A percentile compares a stretch with the other conserved stretches of the same genome.
phyloP scores from a whole-genome alignment of 2,888 invertebrate species.

The Caradrina kadenii region DNA sequence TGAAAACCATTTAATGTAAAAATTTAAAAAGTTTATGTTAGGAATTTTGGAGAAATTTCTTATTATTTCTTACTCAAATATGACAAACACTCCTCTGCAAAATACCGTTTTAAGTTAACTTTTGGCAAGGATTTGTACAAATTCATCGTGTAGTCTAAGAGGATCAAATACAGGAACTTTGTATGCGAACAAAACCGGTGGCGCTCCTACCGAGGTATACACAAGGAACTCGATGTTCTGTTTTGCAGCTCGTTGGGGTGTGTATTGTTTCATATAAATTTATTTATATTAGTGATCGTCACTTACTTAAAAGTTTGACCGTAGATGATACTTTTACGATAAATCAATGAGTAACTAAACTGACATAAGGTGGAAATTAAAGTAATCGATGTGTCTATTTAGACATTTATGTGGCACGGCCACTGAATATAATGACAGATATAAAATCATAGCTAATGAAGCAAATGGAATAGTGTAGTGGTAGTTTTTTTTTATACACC shows the following conservation, averaged over 20 bases:
- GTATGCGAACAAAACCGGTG: constrained; percentile 8
- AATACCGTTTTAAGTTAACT: constrained; percentile 31
- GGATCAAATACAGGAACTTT: constrained; percentile 34
- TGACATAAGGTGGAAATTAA: constrained; percentile 13
- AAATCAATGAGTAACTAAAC: constrained; percentile 11
- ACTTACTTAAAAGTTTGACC: constrained; percentile 3
- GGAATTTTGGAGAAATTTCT: not conserved
- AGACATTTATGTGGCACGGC: not conserved
- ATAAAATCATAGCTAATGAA: constrained; percentile 1
- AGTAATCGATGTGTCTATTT: constrained; percentile 6
- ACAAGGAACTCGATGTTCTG: constrained; percentile 17
- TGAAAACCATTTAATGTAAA: constrained; percentile 2
- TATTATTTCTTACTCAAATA: not conserved
- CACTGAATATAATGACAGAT: constrained; percentile 1
- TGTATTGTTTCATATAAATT: constrained; percentile 14
- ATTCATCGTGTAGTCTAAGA: constrained; percentile 10
- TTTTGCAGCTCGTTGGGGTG: constrained; percentile 11
- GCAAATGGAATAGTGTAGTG: not conserved
- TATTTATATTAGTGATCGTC: constrained; percentile 24
- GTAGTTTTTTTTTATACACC: too few species aligned
- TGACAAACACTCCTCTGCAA: not conserved
- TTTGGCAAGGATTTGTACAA: constrained; percentile 18
- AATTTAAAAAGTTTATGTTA: too few species aligned
- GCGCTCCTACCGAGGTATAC: constrained; percentile 3
- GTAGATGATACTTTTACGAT: not conserved